Percentiles rank a stretch among this genome's conserved stretches.
These are phyloP conservation scores for Agriopis leucophaearia DNA, from an alignment of 2,888 invertebrate genomes.

Conservation along the genomic window DNA sequence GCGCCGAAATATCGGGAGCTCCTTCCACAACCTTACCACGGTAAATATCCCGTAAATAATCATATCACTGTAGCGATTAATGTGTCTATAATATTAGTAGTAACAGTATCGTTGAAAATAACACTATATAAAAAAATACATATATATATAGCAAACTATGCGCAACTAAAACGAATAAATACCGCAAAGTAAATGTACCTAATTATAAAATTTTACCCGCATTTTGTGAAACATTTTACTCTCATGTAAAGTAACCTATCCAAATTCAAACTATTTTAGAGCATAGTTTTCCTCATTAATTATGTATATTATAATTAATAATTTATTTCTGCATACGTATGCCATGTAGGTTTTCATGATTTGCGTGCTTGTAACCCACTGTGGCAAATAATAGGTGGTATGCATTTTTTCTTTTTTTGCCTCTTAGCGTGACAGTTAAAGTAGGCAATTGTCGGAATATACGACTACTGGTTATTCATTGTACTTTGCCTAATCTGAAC, in stretches of 20 bases:
- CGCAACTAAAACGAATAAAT: no score
- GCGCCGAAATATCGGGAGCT: no score
- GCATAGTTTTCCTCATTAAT: slow-evolving; percentile 23
- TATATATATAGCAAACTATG: no score
- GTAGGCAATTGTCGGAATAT: slow-evolving; percentile 21
- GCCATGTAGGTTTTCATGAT: slow-evolving; percentile 31
- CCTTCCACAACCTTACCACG: no score
- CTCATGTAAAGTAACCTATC: not conserved
- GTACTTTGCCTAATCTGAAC: slow-evolving; percentile 17
- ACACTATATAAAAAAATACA: no score
- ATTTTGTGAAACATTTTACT: no score
- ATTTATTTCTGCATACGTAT: slow-evolving; percentile 26
- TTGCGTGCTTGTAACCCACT: slow-evolving; percentile 41
- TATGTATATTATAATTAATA: slow-evolving; percentile 11
- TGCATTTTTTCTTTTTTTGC: slow-evolving; percentile 35
- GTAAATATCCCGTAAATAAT: no score
- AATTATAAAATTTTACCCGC: no score
- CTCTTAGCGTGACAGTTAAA: slow-evolving; percentile 22
- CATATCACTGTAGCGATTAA: no score
- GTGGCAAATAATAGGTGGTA: slow-evolving; percentile 42
- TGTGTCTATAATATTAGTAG: no score
- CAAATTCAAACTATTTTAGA: not conserved
- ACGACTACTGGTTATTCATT: slow-evolving; percentile 22
- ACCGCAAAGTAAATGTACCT: no score
- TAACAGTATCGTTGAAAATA: no score